Evolutionary conservation across 2,113 vertebrate genomes (phyloP).

Genomic region (Pangasianodon gigas): DNA sequence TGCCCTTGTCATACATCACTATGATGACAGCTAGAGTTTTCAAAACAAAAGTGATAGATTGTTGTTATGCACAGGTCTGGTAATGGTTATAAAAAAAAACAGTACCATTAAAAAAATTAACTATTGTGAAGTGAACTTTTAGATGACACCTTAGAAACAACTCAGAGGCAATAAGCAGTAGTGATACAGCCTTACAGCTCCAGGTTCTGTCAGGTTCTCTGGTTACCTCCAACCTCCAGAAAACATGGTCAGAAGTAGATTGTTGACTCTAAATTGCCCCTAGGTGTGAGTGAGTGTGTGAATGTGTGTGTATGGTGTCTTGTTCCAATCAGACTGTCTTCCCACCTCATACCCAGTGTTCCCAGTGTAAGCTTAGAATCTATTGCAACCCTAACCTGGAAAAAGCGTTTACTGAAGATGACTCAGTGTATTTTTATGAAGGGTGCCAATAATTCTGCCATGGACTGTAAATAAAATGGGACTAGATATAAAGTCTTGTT

Average conservation of each 20-base stretch:
- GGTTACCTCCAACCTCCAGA: not conserved
- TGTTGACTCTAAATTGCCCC: not conserved
- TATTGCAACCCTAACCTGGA: not conserved
- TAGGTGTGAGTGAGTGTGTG: not conserved
- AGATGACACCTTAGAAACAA: not conserved
- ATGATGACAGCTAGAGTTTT: not conserved
- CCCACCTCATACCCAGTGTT: not conserved
- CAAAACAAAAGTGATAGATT: not conserved
- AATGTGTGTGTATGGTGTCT: not conserved
- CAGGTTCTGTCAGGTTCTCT: not conserved
- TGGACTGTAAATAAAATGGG: too few relatives aligned
- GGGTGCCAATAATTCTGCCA: not conserved
- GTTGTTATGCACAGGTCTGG: not conserved
- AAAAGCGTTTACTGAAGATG: not conserved
- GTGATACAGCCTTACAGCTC: not conserved
- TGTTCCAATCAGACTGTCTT: not conserved
- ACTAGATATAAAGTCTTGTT: too few relatives aligned
- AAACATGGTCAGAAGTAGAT: not conserved
- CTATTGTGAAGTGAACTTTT: not conserved
- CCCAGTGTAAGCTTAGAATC: not conserved
- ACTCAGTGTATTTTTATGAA: not conserved
- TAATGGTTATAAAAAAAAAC: not conserved
- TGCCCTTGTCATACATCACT: not conserved
- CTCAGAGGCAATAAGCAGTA: not conserved
- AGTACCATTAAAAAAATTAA: not conserved